phyloP scores from a whole-genome alignment of 2,113 vertebrate species.

The Pionites leucogaster region DNA sequence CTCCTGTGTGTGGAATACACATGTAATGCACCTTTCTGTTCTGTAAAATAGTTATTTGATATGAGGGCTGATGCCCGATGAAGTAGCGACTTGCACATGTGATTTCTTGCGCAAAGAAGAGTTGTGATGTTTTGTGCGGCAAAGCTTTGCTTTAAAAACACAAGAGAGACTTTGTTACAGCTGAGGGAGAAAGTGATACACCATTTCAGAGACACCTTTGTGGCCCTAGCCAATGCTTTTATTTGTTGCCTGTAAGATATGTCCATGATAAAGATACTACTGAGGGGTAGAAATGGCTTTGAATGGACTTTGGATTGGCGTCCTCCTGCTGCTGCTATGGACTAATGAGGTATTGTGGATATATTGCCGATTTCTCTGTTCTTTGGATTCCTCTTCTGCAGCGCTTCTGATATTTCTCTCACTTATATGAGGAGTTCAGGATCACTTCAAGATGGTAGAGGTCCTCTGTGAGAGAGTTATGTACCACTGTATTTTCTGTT shows the following conservation, averaged over 20 bases:
- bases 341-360: background rate
- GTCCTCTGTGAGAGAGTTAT: background rate
- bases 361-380: background rate
- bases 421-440: background rate
- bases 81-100: background rate
- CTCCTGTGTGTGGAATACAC: fast-evolving
- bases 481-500: background rate
- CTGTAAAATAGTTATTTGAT: background rate
- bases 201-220: background rate
- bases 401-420: background rate
- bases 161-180: background rate
- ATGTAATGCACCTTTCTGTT: background rate
- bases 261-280: background rate
- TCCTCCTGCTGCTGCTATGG: background rate
- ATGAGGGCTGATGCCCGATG: background rate
- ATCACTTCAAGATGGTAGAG: background rate
- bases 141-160: background rate
- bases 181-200: background rate
- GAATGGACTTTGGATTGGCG: background rate
- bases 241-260: background rate
- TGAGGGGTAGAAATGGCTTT: background rate
- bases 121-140: background rate
- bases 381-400: background rate
- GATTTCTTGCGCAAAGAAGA: background rate
- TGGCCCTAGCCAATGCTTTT: background rate